Evolutionary conservation across 2,797 vertebrate genomes (phyloP), one percentile per base, ranked within the genome.

Genomic region (Pogoniulus pusillus): DNA sequence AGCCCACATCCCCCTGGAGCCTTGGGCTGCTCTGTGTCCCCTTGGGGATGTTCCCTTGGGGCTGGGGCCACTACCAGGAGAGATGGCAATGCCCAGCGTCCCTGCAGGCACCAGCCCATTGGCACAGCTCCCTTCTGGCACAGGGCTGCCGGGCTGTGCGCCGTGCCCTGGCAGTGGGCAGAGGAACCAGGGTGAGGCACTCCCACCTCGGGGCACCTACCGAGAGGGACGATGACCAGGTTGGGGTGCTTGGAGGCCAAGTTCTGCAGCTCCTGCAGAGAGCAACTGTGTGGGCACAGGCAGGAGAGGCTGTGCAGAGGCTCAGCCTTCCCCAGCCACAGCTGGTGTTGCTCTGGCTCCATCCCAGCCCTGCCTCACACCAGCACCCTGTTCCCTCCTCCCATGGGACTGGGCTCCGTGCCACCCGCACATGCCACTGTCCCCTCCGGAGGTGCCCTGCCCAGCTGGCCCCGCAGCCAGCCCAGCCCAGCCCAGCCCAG

Each of bases 71-170:
- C 8, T 27, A 35, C 53, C 53, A 54, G 59, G 22, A 66, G 20
- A 18, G 8, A 23, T 6, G 2, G 45, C 51, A 51, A 53, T 6
- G 12, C 57, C 41, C 1, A 0, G 4, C 27, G 34, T 37, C 51
- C 39, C 57, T 0, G 0, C 9, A 41, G 64, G 26, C 41, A 51
- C 13, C 4, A 2, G 35, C 20, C 45, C 2, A 0, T 26, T 2
- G 16, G 57, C 72, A 32, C 3, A 2, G 72, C n/a, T n/a, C n/a
- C n/a, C n/a, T n/a, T n/a, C n/a, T 2, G 16, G 57, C 72, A 32
- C 3, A 2, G 72, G 30, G 19, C 11, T 60, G 19, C 41, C 34
- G 4, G 24, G 14, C 8, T 14, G 45, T 34, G 24, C 3, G 0
- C 47, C 62, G 45, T 2, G 0, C 27, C 12, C 0, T 5, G 53